Evolutionary conservation across 2,888 invertebrate species (phyloP).

Genomic region (Dolichomitus sp.): DNA sequence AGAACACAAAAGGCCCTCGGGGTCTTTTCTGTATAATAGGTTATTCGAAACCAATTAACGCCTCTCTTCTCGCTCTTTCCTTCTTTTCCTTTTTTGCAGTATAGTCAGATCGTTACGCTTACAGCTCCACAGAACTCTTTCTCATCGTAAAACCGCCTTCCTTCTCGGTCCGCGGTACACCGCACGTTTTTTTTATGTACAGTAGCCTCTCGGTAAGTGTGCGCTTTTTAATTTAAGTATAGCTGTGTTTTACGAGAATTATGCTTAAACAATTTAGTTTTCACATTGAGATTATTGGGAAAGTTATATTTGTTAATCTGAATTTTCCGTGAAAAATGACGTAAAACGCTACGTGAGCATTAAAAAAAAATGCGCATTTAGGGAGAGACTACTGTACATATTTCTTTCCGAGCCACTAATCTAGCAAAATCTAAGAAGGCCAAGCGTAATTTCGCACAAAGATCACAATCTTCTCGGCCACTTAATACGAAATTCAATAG

Average conservation of each 20-base stretch:
- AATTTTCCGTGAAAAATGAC: no score
- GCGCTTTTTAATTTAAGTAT: neutral
- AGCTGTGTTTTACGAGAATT: neutral
- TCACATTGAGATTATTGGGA: no score
- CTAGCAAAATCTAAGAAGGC: constrained; percentile 27
- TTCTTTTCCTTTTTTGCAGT: neutral
- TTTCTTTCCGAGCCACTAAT: constrained; percentile 25
- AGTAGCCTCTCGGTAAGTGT: neutral
- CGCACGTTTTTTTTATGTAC: neutral
- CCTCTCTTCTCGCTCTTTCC: constrained; percentile 17
- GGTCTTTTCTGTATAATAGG: constrained; percentile 43
- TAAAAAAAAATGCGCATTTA: neutral
- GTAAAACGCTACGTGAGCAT: neutral
- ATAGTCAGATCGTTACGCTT: constrained; percentile 39
- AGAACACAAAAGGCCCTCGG: constrained; percentile 29
- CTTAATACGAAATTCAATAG: constrained; percentile 9
- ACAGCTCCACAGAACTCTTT: constrained; percentile 31
- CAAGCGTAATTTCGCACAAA: constrained; percentile 28
- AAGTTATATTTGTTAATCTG: no score
- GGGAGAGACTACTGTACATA: neutral
- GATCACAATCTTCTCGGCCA: constrained; percentile 18
- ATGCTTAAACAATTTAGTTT: no score
- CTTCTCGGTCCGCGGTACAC: neutral
- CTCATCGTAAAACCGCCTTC: constrained; percentile 17
- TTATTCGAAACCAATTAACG: constrained; percentile 56